A percentile compares a stretch with the other conserved stretches of the same genome.
Evolutionary conservation across 1,140 invertebrate species (phyloP).

Genomic region (Palaemon carinicauda): DNA sequence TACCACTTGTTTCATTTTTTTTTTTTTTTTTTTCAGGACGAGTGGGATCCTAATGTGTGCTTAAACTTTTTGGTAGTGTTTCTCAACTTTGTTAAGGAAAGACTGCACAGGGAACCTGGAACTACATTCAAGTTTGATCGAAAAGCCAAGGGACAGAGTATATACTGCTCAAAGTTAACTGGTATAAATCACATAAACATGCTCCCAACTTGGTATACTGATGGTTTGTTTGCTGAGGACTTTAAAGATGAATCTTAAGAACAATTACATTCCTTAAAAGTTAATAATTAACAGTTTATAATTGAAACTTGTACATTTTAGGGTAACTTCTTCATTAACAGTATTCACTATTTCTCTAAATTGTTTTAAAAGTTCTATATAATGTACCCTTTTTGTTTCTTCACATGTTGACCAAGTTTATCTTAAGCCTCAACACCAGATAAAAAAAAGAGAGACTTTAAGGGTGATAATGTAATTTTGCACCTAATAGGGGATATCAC

Average conservation of each 20-base stretch:
- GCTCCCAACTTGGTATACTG: neutral
- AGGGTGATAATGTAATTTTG: too few species aligned
- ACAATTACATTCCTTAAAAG: neutral
- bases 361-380: too few species aligned
- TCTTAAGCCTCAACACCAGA: too few species aligned
- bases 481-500: too few species aligned
- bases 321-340: too few species aligned
- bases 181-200: neutral
- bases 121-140: neutral
- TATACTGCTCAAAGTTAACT: neutral
- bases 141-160: neutral
- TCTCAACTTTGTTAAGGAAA: slow-evolving; percentile 4
- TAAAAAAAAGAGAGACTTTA: too few species aligned
- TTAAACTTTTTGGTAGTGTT: neutral
- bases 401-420: too few species aligned
- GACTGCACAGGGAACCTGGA: neutral
- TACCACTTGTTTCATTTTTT: neutral
- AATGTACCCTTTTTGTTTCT: too few species aligned
- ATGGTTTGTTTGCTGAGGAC: neutral
- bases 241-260: neutral
- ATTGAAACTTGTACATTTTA: too few species aligned
- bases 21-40: neutral
- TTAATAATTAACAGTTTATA: too few species aligned
- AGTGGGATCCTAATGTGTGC: slow-evolving; percentile 2
- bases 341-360: too few species aligned